Evolutionary conservation across 2,113 vertebrate species (phyloP).

Genomic region (Eclectus roratus): DNA sequence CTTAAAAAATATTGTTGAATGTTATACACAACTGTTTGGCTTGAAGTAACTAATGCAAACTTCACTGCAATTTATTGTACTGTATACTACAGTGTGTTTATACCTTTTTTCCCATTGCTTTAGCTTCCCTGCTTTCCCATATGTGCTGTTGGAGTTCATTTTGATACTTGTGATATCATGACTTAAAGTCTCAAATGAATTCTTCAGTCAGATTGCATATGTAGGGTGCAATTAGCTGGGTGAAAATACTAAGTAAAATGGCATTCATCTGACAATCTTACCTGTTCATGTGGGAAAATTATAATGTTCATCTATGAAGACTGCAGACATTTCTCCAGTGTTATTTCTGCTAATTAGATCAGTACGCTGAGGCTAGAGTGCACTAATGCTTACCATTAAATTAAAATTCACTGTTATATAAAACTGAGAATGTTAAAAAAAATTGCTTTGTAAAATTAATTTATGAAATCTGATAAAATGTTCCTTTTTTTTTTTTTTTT

Average conservation of each 20-base stretch:
- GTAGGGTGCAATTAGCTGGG: slow-evolving; percentile 19
- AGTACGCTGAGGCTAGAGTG: neutral
- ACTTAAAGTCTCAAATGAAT: slow-evolving; percentile 57
- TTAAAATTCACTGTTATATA: slow-evolving; percentile 3
- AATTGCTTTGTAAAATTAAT: slow-evolving; percentile 43
- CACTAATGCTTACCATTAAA: neutral
- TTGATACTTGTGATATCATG: slow-evolving; percentile 44
- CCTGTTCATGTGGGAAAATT: neutral
- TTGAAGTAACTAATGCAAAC: slow-evolving; percentile 9
- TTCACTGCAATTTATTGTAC: neutral
- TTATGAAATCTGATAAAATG: slow-evolving; percentile 66
- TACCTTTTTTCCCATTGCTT: slow-evolving; percentile 8
- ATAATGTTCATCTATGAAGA: neutral
- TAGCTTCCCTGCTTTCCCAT: slow-evolving; percentile 1
- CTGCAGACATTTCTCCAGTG: neutral
- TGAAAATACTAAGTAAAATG: slow-evolving; percentile 19
- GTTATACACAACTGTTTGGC: slow-evolving; percentile 1
- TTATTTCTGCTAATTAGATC: slow-evolving; percentile 34
- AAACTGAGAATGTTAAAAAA: slow-evolving; percentile 31
- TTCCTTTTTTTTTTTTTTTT: slow-evolving; percentile 57
- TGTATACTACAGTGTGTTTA: neutral
- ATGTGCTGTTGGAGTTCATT: slow-evolving; percentile 35
- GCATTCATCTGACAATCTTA: slow-evolving; percentile 3
- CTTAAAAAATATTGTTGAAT: neutral
- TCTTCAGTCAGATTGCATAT: slow-evolving; percentile 6